Evolutionary conservation across 2,888 invertebrate genomes (phyloP).

Genomic region (Drosophila rellima): DNA sequence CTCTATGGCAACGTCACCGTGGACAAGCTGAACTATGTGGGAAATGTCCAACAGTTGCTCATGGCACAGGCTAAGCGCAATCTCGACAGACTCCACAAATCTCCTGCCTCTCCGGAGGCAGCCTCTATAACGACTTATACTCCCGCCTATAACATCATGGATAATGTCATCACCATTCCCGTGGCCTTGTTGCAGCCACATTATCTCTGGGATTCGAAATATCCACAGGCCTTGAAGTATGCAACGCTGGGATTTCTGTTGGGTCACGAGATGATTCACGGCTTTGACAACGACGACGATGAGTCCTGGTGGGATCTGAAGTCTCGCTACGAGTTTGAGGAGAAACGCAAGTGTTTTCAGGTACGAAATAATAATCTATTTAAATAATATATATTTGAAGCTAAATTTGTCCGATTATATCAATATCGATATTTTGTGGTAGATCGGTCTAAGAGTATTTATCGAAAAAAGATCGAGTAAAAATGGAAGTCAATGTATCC

Average conservation of each 20-base stretch:
- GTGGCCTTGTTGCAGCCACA: constrained; percentile 81
- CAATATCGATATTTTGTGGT: too few relatives aligned
- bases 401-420: too few relatives aligned
- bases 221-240: constrained; percentile 80
- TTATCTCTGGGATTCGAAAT: constrained; percentile 76
- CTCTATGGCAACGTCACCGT: constrained; percentile 60
- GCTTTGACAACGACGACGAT: constrained; percentile 78
- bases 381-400: too few relatives aligned
- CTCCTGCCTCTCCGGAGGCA: constrained; percentile 42
- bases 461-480: too few relatives aligned
- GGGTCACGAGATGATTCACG: constrained; percentile 83
- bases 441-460: too few relatives aligned
- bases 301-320: constrained; percentile 80
- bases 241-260: constrained; percentile 80
- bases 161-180: constrained; percentile 80
- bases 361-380: too few relatives aligned
- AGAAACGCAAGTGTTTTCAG: constrained; percentile 79
- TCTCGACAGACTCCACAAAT: constrained; percentile 37
- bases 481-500: too few relatives aligned
- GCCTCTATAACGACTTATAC: constrained; percentile 62
- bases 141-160: constrained; percentile 71
- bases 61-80: constrained; percentile 32
- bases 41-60: constrained; percentile 72
- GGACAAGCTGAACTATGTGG: constrained; percentile 65
- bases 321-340: constrained; percentile 75